Conservation (phyloP, 2,113 vertebrate species). For the Protomyctophum bolini region DNA sequence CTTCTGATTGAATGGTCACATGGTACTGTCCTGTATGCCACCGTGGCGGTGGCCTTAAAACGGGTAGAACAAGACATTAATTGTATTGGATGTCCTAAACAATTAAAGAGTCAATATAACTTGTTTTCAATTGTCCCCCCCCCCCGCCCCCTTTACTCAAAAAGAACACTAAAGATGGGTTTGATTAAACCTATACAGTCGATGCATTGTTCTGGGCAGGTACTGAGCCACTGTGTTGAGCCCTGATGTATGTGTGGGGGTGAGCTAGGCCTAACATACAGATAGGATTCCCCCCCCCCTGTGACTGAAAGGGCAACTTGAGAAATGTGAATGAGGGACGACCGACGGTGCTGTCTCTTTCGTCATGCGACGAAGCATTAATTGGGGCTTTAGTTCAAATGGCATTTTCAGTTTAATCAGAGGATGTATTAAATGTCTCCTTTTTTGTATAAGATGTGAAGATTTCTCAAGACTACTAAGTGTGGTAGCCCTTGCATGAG, state of each 20-base stretch:
- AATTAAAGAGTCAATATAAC: conserved; percentile 79
- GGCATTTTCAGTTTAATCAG: conserved; percentile 25
- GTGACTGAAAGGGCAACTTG: conserved; percentile 35
- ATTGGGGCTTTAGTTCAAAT: conserved; percentile 6
- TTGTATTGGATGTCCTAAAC: conserved; percentile 81
- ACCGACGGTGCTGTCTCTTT: conserved; percentile 4
- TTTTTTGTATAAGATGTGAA: conserved; percentile 33
- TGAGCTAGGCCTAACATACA: conserved; percentile 53
- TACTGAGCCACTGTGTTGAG: conserved; percentile 69
- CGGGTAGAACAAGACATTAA: conserved; percentile 82
- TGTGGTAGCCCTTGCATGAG: conserved; percentile 35
- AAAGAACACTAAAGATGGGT: conserved; percentile 76
- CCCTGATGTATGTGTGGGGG: conserved; percentile 43
- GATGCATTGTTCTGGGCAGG: conserved; percentile 60
- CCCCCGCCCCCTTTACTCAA: conserved; percentile 58
- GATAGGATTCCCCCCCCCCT: conserved; percentile 42
- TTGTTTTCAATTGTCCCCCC: conserved; percentile 68
- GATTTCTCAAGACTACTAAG: conserved; percentile 23
- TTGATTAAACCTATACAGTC: conserved; percentile 70
- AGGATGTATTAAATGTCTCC: conserved; percentile 29
- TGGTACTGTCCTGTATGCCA: conserved; percentile 82
- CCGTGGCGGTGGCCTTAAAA: conserved; percentile 74
- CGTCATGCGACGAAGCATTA: no score
- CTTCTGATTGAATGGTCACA: conserved; percentile 79
- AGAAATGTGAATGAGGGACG: conserved; percentile 36